Evolutionary conservation across 2,113 vertebrate species (phyloP), one percentile per base, ranked within the genome.

Genomic region (Lasiurus cinereus): DNA sequence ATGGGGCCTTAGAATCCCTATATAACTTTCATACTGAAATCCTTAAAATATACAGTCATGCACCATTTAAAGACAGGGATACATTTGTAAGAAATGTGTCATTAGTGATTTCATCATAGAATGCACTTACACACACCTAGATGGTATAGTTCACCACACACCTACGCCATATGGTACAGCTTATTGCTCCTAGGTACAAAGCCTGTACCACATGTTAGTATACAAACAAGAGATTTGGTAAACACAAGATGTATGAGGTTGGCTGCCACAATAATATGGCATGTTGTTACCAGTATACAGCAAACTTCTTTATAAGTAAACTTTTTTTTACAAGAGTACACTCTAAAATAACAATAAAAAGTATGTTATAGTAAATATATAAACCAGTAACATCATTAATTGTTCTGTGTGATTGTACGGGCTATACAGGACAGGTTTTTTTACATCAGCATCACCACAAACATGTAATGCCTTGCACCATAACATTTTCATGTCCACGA

Each of bases 11-110:
- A 83, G 80, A 39, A 86, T 66, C n/a, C 12, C 50, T 62, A 67
- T 43, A 84, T 43, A 69, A n/a, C 39, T 89, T 85, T 74, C 56
- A 89, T 36, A 74, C 4, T 80, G 67, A 89, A 85, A 92, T 56
- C 67, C 31, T 92, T 96, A 76, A 86, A 70, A 89, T 64, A 94
- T 48, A 50, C 13, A 18, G 14, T 76, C 73, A 76, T 3, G 46
- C 16, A 7, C 73, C 29, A 5, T 46, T 77, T 77, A 50, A 50
- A 11, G 9, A 77, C 46, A 21, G 46, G 16, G 29, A 77, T 77
- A 77, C 16, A 10, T 15, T 77, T 50, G 29, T 77, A 29, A 77
- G 15, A 77, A 77, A 77, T 48, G 46, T 10, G 9, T 50, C 74
- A 50, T 19, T 31, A 77, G 8, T 48, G 46, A n/a, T 77, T 50